Conservation (phyloP, 2,113 vertebrate genomes). For the Martes martes region DNA sequence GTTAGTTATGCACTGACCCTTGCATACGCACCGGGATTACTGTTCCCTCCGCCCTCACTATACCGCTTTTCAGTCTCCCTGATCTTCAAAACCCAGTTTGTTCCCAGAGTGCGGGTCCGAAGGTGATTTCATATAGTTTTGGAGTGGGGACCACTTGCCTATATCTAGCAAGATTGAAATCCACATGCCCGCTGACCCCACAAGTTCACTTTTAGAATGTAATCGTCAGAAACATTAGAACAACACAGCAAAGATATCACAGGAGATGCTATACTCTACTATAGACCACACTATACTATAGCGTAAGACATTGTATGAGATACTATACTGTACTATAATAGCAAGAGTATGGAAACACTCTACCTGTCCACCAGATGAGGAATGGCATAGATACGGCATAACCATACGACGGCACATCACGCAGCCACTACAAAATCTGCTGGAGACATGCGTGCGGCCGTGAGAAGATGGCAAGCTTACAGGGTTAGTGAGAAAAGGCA, state of each 20-base stretch:
- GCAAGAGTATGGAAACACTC: too few relatives aligned
- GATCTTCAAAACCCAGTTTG: background rate
- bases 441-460: background rate
- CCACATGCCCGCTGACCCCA: background rate
- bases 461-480: background rate
- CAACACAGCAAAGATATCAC: background rate
- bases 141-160: background rate
- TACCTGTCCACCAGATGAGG: too few relatives aligned
- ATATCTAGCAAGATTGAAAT: background rate
- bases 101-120: background rate
- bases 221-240: background rate
- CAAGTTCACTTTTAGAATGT: background rate
- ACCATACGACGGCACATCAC: accelerated
- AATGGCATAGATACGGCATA: background rate
- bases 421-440: background rate
- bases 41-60: background rate
- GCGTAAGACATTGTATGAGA: too few relatives aligned
- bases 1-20: background rate
- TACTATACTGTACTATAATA: too few relatives aligned
- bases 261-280: background rate
- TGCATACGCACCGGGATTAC: background rate
- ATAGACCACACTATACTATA: too few relatives aligned
- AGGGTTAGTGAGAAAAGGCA: background rate
- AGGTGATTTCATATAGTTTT: background rate
- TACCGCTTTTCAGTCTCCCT: background rate